Conservation (phyloP, 2,113 vertebrate genomes). For the Hippoglossus stenolepis region DNA sequence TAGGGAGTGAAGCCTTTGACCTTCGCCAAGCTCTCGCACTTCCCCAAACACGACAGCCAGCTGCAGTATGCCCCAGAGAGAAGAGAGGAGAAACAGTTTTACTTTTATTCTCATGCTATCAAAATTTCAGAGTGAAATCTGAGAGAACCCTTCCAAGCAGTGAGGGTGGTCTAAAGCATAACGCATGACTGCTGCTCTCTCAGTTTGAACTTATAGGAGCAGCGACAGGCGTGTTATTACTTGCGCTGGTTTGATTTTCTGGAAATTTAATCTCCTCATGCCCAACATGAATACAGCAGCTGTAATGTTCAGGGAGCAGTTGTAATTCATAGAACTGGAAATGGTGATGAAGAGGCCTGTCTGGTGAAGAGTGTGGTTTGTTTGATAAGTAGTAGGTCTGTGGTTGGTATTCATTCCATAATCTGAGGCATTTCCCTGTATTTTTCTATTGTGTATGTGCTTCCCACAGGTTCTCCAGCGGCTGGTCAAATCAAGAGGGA, state of each 20-base stretch:
- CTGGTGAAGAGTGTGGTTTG: background rate
- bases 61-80: no score
- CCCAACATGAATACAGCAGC: background rate
- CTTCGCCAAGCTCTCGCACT: no score
- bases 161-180: background rate
- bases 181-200: background rate
- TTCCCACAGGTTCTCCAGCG: constrained; percentile 91
- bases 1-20: no score
- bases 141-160: background rate
- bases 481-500: constrained; percentile 97
- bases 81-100: background rate
- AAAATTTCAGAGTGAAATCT: constrained; percentile 22
- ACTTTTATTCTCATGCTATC: background rate
- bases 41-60: no score
- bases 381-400: background rate
- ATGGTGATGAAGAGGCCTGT: no score
- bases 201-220: background rate
- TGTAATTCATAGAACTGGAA: background rate
- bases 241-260: constrained; percentile 1
- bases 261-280: background rate
- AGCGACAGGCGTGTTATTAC: constrained; percentile 22
- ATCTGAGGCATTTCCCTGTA: background rate
- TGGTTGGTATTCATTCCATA: background rate
- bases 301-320: background rate
- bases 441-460: background rate